Conservation (phyloP, 2,888 invertebrate genomes). For the Drosophila niveifrons region DNA sequence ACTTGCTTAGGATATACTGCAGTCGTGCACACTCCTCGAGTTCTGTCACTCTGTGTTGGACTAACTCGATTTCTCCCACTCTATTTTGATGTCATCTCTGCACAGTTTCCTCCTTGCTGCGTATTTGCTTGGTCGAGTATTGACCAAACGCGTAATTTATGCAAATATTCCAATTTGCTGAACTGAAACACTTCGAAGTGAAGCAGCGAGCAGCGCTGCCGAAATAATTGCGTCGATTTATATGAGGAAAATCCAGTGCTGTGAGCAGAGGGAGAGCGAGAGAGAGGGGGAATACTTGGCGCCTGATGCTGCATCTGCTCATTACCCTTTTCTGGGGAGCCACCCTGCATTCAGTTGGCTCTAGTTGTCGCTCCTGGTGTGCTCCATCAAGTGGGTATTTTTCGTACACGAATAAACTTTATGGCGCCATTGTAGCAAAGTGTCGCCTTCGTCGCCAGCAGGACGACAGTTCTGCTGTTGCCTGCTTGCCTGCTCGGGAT, state of each 20-base stretch:
- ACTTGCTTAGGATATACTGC: neutral
- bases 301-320: slow-evolving; percentile 49
- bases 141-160: slow-evolving; percentile 61
- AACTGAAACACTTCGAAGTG: slow-evolving; percentile 49
- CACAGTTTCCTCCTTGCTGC: neutral
- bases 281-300: slow-evolving; percentile 2
- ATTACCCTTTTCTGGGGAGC: slow-evolving; percentile 65
- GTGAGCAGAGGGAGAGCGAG: neutral
- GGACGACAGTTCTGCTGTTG: slow-evolving; percentile 33
- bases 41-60: neutral
- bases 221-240: slow-evolving; percentile 78
- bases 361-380: slow-evolving; percentile 22
- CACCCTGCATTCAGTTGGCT: slow-evolving; percentile 27
- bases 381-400: slow-evolving; percentile 69
- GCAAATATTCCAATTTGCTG: slow-evolving; percentile 66
- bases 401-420: slow-evolving; percentile 78
- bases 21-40: neutral
- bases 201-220: slow-evolving; percentile 44
- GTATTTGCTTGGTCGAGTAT: slow-evolving; percentile 36
- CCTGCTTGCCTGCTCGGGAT: slow-evolving; percentile 45
- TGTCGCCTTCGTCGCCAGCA: slow-evolving; percentile 49
- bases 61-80: neutral
- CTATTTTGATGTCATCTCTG: neutral
- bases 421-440: slow-evolving; percentile 79
- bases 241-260: slow-evolving; percentile 46